Conservation (phyloP, 2,888 invertebrate genomes). For the Rugalucina vietnamica region DNA sequence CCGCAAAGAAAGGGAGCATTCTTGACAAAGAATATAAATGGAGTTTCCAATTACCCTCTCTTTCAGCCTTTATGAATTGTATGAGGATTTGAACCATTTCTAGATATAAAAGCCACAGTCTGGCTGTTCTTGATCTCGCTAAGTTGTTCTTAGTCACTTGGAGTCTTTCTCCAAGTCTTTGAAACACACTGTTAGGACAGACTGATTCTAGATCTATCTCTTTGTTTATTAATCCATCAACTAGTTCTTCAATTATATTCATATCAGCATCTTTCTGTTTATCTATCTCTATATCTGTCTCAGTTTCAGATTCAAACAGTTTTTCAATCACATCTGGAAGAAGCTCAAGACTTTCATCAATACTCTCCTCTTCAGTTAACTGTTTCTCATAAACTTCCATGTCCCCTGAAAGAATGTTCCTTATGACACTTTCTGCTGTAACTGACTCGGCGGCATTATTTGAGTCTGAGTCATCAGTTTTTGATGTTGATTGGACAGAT, state of each 20-base stretch:
- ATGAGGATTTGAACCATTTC: not conserved
- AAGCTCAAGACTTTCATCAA: too few species aligned
- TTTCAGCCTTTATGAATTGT: not conserved
- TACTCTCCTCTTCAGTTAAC: not conserved
- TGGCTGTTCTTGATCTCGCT: not conserved
- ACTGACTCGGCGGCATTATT: conserved; percentile 1
- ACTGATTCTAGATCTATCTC: not conserved
- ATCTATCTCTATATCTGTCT: not conserved
- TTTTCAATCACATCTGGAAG: not conserved
- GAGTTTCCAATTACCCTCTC: not conserved
- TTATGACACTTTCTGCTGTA: not conserved
- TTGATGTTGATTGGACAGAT: too few species aligned
- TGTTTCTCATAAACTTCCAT: not conserved
- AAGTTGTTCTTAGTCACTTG: not conserved
- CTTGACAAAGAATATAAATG: too few species aligned
- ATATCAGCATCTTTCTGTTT: not conserved
- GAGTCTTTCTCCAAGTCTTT: not conserved
- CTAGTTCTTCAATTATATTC: not conserved
- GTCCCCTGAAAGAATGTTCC: not conserved
- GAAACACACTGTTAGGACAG: not conserved
- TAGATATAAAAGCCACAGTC: not conserved
- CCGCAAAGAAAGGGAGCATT: not conserved
- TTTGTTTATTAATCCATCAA: not conserved
- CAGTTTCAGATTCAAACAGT: not conserved
- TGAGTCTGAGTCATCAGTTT: too few species aligned